Conservation (phyloP, 2,888 invertebrate species). For the Eueremaeus valkanovi region DNA sequence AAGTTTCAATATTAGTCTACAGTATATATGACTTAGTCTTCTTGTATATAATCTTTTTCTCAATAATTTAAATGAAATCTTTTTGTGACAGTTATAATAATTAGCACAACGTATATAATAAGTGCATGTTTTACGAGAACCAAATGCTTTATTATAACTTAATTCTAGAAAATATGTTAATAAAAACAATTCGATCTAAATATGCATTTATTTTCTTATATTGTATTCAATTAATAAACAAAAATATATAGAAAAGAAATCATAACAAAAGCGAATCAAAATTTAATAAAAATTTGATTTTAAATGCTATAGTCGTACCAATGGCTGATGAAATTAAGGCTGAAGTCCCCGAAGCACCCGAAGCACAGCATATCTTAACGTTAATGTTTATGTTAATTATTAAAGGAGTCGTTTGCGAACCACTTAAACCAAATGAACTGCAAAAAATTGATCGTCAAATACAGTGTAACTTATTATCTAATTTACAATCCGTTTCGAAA, state of each 20-base stretch:
- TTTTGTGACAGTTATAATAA: slow-evolving; percentile 28
- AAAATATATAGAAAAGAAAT: neutral
- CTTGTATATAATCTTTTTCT: slow-evolving; percentile 13
- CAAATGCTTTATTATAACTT: slow-evolving; percentile 10
- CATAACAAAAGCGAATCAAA: neutral
- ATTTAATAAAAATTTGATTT: neutral
- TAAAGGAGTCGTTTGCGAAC: neutral
- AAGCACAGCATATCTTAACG: neutral
- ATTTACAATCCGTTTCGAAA: slow-evolving; percentile 9
- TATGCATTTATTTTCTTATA: slow-evolving; percentile 26
- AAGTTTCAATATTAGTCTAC: too few relatives aligned
- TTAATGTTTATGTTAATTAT: slow-evolving; percentile 20
- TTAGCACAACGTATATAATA: neutral
- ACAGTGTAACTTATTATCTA: neutral
- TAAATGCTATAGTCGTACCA: slow-evolving; percentile 6
- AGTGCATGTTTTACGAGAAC: slow-evolving; percentile 3
- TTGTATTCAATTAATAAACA: slow-evolving; percentile 12
- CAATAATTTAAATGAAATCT: neutral
- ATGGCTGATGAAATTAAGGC: neutral
- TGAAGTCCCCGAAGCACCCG: neutral
- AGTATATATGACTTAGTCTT: too few relatives aligned
- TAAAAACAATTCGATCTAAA: neutral
- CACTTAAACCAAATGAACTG: neutral
- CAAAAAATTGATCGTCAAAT: slow-evolving; percentile 10
- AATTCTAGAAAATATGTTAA: slow-evolving; percentile 21